Evolutionary conservation across 1,140 invertebrate genomes (phyloP).

Genomic region (Dysdera silvatica): DNA sequence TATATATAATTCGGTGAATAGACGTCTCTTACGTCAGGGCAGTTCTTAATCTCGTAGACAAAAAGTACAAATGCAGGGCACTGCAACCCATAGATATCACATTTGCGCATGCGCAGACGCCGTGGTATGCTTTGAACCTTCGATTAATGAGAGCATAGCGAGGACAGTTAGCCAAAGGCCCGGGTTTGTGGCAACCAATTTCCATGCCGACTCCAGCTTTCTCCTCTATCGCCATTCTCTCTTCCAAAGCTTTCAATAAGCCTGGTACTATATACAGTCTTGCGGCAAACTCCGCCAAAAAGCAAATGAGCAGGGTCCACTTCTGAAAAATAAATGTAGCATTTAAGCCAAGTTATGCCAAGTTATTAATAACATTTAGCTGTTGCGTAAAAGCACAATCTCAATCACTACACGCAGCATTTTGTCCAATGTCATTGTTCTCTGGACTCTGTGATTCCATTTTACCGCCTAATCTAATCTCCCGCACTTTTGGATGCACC

Average conservation of each 20-base stretch:
- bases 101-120: slow-evolving; percentile 61
- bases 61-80: slow-evolving; percentile 58
- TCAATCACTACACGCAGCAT: too few relatives aligned
- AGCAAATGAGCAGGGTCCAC: slow-evolving; percentile 55
- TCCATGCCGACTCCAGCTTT: slow-evolving; percentile 62
- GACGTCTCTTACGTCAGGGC: slow-evolving; percentile 5
- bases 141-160: slow-evolving; percentile 60
- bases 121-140: slow-evolving; percentile 59
- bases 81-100: slow-evolving; percentile 62
- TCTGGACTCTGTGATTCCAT: too few relatives aligned
- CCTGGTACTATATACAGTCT: slow-evolving; percentile 59
- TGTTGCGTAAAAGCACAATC: neutral
- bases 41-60: slow-evolving; percentile 52
- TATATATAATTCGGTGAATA: neutral
- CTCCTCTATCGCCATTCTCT: slow-evolving; percentile 52
- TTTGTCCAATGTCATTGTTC: too few relatives aligned
- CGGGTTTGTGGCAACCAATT: slow-evolving; percentile 57
- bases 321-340: slow-evolving; percentile 49
- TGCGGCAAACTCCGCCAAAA: slow-evolving; percentile 59
- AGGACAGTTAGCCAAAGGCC: slow-evolving; percentile 58
- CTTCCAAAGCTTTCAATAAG: slow-evolving; percentile 49
- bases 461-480: too few relatives aligned
- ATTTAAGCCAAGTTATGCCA: neutral
- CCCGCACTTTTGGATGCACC: too few relatives aligned
- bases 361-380: neutral